Evolutionary conservation across 1,140 invertebrate genomes (phyloP).

Genomic region (Papilio dardanus): DNA sequence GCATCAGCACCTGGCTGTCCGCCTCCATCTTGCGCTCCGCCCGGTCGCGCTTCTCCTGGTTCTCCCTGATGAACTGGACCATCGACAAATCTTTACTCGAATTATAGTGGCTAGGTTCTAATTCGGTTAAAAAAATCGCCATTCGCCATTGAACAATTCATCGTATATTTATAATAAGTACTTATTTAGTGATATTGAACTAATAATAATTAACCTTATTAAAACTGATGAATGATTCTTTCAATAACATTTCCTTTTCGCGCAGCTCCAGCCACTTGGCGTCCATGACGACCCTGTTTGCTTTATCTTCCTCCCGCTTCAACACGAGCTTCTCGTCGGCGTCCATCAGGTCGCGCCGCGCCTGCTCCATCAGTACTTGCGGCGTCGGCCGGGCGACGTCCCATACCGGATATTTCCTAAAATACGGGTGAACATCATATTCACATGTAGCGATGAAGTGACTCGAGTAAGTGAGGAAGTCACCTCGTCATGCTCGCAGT

Average conservation of each 20-base stretch:
- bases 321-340: slow-evolving; percentile 74
- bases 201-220: slow-evolving; percentile 67
- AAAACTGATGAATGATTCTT: slow-evolving; percentile 83
- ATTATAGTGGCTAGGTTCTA: not conserved
- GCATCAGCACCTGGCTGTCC: slow-evolving; percentile 73
- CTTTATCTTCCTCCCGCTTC: slow-evolving; percentile 72
- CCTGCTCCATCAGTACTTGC: slow-evolving; percentile 80
- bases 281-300: slow-evolving; percentile 73
- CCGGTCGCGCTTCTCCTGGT: slow-evolving; percentile 83
- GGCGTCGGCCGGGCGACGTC: slow-evolving; percentile 81
- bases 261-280: slow-evolving; percentile 81
- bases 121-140: not conserved
- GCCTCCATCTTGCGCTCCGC: slow-evolving; percentile 81
- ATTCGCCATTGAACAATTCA: not conserved
- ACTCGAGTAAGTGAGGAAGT: slow-evolving; percentile 39
- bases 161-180: not conserved
- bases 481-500: slow-evolving; percentile 71
- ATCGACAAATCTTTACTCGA: not conserved
- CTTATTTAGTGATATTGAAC: not conserved
- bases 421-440: not conserved
- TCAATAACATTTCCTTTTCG: slow-evolving; percentile 77
- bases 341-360: slow-evolving; percentile 75
- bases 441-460: too few relatives aligned
- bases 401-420: slow-evolving; percentile 84
- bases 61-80: slow-evolving; percentile 82